phyloP scores from a whole-genome alignment of 2,888 invertebrate genomes.

The Xestia c-nigrum region DNA sequence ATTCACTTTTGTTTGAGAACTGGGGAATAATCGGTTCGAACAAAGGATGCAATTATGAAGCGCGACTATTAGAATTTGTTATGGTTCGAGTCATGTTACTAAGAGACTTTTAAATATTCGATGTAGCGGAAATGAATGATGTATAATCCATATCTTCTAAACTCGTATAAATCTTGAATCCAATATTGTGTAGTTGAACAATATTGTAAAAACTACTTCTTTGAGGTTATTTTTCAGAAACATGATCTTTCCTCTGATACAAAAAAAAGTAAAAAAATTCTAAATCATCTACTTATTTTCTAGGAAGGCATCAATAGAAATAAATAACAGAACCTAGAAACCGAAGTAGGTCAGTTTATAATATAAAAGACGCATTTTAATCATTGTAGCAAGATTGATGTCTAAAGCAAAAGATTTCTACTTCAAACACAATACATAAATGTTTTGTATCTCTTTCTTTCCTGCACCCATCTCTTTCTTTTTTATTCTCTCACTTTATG shows the following conservation, averaged over 20 bases:
- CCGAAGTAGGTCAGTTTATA: background rate
- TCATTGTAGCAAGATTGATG: background rate
- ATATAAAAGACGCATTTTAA: background rate
- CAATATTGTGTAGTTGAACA: background rate
- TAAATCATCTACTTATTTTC: background rate
- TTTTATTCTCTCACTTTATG: constrained; percentile 15
- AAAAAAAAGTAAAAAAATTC: background rate
- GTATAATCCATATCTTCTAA: background rate
- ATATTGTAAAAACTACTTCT: background rate
- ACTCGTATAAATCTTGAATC: background rate
- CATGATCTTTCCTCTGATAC: background rate
- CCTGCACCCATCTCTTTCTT: background rate
- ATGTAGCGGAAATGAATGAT: background rate
- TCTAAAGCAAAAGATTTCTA: background rate
- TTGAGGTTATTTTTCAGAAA: background rate
- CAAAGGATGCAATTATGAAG: constrained; percentile 65
- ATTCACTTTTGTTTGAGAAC: constrained; percentile 74
- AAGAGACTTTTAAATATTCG: background rate
- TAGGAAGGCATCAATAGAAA: background rate
- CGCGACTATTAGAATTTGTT: constrained; percentile 52
- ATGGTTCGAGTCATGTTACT: constrained; percentile 8
- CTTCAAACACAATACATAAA: background rate
- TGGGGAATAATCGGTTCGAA: constrained; percentile 61
- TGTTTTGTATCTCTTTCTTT: background rate
- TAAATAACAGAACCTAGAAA: background rate